These are phyloP conservation scores for Perithous albicinctus DNA, from an alignment of 2,888 invertebrate species.

Conservation along the genomic window DNA sequence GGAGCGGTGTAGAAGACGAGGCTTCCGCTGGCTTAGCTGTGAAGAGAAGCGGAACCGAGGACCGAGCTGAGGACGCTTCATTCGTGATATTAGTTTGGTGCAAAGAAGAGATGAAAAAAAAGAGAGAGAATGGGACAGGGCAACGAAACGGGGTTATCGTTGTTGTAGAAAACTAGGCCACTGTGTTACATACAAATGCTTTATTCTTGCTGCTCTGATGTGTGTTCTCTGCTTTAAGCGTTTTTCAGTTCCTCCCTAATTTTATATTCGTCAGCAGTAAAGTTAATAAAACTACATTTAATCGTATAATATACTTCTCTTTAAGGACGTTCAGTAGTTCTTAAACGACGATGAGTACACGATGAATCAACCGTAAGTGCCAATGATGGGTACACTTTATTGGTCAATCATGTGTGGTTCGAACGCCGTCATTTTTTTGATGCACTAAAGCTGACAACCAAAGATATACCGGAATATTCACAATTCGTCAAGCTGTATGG, in stretches of 20 bases:
- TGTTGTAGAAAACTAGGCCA: conserved; percentile 24
- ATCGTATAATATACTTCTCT: too few species aligned
- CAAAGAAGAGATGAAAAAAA: conserved; percentile 10
- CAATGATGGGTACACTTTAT: too few species aligned
- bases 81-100: conserved; percentile 31
- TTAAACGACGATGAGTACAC: too few species aligned
- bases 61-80: background rate
- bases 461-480: too few species aligned
- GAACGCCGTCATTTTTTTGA: too few species aligned
- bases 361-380: too few species aligned
- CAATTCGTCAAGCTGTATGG: too few species aligned
- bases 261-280: too few species aligned
- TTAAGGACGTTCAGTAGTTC: too few species aligned
- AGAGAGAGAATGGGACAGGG: conserved; percentile 8
- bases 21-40: conserved; percentile 31
- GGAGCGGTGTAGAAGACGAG: conserved; percentile 4
- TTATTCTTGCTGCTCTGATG: background rate
- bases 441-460: too few species aligned
- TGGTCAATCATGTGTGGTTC: too few species aligned
- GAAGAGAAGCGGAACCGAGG: background rate
- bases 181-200: background rate
- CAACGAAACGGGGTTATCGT: conserved; percentile 35
- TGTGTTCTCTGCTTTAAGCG: background rate
- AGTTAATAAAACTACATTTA: too few species aligned
- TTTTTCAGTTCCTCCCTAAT: background rate